Base-by-base conservation (phyloP, 2,888 invertebrate genomes). In the Melitaea athalia region DNA sequence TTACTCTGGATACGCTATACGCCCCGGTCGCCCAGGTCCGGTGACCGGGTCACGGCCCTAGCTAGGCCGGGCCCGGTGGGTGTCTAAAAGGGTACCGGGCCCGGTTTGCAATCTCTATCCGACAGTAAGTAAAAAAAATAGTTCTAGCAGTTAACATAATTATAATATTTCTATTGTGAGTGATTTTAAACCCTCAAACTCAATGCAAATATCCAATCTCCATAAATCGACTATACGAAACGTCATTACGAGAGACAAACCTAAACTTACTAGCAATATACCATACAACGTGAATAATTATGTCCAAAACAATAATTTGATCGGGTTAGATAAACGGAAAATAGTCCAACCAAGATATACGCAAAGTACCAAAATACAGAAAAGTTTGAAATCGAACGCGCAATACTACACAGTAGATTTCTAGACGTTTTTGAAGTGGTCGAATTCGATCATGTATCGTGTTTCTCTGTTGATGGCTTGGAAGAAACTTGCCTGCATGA, bases 401-500 rank as follows among this genome's bases (percentile, higher is more conserved):
- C 72, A 31, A 53, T 72, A 6, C 83, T 72, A 6, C 83, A 75
- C 55, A 75, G 79, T 33, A 80, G 93, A 50, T 94, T 96, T 78
- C 87, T 96, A 57, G 95, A 95, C 80, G 89, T 96, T 10, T 96
- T 96, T 76, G 94, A 96, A 71, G 94, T 96, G 10, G 93, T 96
- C 7, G 93, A 95, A 79, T 96, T 96, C 80, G 93, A 95, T 61
- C 95, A 96, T 78, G 93, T 91, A 1, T 84, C 93, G 31, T 96
- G 96, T 79, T 82, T 82, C 14, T 92, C 93, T 0, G 91, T 86
- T 42, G 92, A 86, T 75, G 91, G 94, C 6, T 91, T 95, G 76
- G 94, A 95, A 78, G 97, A 97, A 0, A 94, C 93, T 33, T 97
- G 97, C 80, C 94, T 95, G 75, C 95, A 95, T 77, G 92, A 94